A percentile compares a stretch with the other conserved stretches of the same genome.
Conservation (phyloP, 2,113 vertebrate genomes). For the Ahaetulla prasina region DNA sequence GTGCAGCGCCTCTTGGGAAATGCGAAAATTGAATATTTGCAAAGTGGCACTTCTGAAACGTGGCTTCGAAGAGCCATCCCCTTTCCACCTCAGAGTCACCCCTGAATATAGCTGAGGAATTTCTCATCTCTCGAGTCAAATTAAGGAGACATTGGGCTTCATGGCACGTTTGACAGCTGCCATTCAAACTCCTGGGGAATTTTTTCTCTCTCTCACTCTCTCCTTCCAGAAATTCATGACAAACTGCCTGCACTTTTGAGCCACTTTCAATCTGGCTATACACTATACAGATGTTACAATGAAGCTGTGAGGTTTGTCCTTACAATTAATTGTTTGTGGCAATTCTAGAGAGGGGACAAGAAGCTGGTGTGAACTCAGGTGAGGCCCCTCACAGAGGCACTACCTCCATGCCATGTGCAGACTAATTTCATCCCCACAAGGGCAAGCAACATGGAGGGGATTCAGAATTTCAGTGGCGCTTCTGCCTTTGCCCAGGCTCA, state of each 20-base stretch:
- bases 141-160: slow-evolving; percentile 39
- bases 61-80: slow-evolving; percentile 41
- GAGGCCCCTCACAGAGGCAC: rapidly evolving
- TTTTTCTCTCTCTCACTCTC: neutral
- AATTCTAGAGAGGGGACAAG: neutral
- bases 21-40: slow-evolving; percentile 46
- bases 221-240: neutral
- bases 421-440: neutral
- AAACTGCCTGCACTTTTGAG: neutral
- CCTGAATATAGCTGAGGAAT: slow-evolving; percentile 63
- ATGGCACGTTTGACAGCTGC: slow-evolving; percentile 56
- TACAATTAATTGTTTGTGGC: neutral
- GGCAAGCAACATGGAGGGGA: neutral
- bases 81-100: slow-evolving; percentile 46
- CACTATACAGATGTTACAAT: rapidly evolving
- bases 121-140: slow-evolving; percentile 59
- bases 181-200: slow-evolving; percentile 49
- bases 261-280: neutral
- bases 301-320: neutral
- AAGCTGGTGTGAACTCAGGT: rapidly evolving
- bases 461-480: neutral
- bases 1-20: slow-evolving; percentile 45
- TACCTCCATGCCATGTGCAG: neutral
- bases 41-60: slow-evolving; percentile 58
- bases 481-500: neutral